phyloP scores from a whole-genome alignment of 92 coral and sea anemone species.

The Parazoanthus swiftii region DNA sequence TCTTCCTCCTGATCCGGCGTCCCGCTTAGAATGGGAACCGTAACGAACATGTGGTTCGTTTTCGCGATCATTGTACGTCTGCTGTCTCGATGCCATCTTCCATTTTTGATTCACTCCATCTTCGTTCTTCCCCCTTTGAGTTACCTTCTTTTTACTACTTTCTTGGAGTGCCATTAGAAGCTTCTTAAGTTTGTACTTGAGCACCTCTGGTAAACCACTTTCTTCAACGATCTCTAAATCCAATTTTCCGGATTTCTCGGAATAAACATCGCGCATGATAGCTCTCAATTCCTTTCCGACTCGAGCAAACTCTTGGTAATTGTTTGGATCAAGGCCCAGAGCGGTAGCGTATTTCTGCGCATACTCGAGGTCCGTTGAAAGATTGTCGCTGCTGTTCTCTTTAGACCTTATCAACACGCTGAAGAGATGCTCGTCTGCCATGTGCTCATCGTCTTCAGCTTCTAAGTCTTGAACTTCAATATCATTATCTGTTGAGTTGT shows the following conservation, averaged over 20 bases:
- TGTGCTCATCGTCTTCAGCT: neutral
- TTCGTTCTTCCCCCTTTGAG: neutral
- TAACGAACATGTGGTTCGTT: neutral
- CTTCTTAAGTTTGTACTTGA: constrained; percentile 28
- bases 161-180: neutral
- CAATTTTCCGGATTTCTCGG: constrained; percentile 23
- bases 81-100: neutral
- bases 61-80: constrained; percentile 1
- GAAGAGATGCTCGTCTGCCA: constrained; percentile 11
- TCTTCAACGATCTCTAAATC: constrained; percentile 10
- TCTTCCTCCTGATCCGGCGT: neutral
- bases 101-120: neutral
- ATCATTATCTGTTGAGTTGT: neutral
- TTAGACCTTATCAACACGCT: constrained; percentile 24
- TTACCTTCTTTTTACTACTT: neutral
- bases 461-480: neutral
- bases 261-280: constrained; percentile 33
- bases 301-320: constrained; percentile 62
- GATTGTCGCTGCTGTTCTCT: neutral
- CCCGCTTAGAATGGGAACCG: neutral
- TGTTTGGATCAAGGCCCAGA: constrained; percentile 56
- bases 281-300: constrained; percentile 24
- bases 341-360: constrained; percentile 46
- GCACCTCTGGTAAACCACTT: constrained; percentile 13
- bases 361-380: constrained; percentile 22